A percentile compares a stretch with the other conserved stretches of the same genome.
Evolutionary conservation across 2,888 invertebrate species (phyloP).

Genomic region (Homarus gammarus): DNA sequence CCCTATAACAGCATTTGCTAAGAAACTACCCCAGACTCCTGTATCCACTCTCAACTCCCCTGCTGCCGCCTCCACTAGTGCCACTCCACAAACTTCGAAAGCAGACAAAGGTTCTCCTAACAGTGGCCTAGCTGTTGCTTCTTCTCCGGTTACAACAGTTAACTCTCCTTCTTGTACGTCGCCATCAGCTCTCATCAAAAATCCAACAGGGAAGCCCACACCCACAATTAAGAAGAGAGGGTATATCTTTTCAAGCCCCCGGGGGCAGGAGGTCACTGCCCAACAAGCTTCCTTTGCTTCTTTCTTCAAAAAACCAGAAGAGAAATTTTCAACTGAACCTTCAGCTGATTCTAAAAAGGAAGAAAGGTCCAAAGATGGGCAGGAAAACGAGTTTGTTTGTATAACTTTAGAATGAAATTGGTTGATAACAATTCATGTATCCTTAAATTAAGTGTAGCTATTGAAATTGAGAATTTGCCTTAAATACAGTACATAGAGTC

Average conservation of each 20-base stretch:
- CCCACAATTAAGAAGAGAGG: slow-evolving; percentile 7
- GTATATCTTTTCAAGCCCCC: background rate
- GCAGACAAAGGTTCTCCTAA: background rate
- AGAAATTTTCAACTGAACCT: background rate
- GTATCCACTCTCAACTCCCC: background rate
- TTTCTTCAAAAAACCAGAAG: slow-evolving; percentile 43
- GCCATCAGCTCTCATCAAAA: background rate
- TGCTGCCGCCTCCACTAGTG: background rate
- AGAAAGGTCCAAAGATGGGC: background rate
- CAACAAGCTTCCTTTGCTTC: slow-evolving; percentile 31
- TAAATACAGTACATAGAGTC: no score
- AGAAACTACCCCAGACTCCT: slow-evolving; percentile 26
- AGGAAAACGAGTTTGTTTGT: background rate
- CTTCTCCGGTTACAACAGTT: background rate
- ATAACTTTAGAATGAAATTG: slow-evolving; percentile 25
- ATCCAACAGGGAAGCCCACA: background rate
- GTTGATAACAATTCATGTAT: background rate
- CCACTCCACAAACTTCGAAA: background rate
- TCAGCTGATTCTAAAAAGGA: background rate
- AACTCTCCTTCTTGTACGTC: background rate
- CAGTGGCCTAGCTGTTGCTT: background rate
- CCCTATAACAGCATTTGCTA: slow-evolving; percentile 54
- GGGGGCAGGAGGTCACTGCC: background rate
- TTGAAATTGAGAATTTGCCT: no score
- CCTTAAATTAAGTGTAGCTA: no score